Evolutionary conservation across 2,113 vertebrate species (phyloP).

Genomic region (Eurypyga helias): DNA sequence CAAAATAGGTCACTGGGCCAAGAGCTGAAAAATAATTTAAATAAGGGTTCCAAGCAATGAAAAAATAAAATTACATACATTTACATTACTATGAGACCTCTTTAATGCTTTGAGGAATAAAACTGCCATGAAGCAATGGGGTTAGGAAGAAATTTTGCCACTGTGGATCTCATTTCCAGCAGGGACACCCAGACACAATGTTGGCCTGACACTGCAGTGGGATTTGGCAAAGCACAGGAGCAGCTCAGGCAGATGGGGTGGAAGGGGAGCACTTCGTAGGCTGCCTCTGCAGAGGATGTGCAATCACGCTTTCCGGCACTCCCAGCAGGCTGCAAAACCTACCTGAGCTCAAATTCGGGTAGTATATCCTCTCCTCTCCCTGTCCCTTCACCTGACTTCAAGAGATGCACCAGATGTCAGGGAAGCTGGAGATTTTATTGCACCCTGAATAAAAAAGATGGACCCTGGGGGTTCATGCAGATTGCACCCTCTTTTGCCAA

Average conservation of each 20-base stretch:
- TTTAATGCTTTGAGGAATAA: neutral
- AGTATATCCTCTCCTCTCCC: neutral
- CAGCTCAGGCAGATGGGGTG: rapidly evolving
- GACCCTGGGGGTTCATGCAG: neutral
- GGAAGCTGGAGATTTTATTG: neutral
- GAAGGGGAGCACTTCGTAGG: neutral
- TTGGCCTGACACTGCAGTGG: rapidly evolving
- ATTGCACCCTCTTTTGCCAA: neutral
- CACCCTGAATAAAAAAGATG: neutral
- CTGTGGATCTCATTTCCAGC: neutral
- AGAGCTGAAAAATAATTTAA: neutral
- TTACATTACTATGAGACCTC: neutral
- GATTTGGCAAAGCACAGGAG: neutral
- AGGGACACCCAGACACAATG: neutral
- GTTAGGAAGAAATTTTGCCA: neutral
- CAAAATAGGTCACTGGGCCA: neutral
- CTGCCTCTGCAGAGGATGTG: neutral
- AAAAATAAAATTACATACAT: neutral
- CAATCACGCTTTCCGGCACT: neutral
- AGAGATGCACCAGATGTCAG: neutral
- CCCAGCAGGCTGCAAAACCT: neutral
- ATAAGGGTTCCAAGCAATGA: neutral
- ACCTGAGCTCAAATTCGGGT: rapidly evolving
- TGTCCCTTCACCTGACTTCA: neutral
- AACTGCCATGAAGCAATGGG: neutral